These are phyloP conservation scores for Hormiphora californensis DNA, from an alignment of 37 sponge, comb jelly and placozoan genomes.

Conservation along the genomic window DNA sequence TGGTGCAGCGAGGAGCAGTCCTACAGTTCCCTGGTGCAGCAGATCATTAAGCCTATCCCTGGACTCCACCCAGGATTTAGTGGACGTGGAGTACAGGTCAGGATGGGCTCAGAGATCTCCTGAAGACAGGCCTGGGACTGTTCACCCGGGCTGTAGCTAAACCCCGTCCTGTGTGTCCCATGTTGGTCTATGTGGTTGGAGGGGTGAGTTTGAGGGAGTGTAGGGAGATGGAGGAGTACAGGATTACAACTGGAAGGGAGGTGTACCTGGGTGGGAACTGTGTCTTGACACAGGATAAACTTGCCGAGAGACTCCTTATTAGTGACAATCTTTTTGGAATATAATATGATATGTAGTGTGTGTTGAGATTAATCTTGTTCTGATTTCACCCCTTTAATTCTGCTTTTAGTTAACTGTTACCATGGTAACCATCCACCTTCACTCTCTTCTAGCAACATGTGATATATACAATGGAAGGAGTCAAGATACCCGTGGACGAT, in stretches of 20 bases:
- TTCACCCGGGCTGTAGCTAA: slow-evolving; percentile 24
- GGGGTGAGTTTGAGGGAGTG: slow-evolving; percentile 44
- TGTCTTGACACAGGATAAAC: neutral
- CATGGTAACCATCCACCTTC: no score
- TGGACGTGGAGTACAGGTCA: slow-evolving; percentile 28
- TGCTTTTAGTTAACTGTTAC: no score
- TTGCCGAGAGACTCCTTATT: neutral
- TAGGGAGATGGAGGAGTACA: slow-evolving; percentile 43
- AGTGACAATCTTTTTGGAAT: slow-evolving; percentile 36
- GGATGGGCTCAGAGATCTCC: slow-evolving; percentile 24
- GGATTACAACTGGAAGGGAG: slow-evolving; percentile 30
- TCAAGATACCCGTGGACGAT: no score
- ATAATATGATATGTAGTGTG: neutral
- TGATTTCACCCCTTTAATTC: no score
- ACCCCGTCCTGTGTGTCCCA: neutral
- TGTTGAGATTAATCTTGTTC: neutral
- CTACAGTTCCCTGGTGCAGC: neutral
- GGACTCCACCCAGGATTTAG: neutral
- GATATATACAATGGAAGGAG: no score
- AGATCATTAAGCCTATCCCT: slow-evolving; percentile 6
- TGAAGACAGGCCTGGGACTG: slow-evolving; percentile 48
- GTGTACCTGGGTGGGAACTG: slow-evolving; percentile 10
- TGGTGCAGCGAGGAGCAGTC: neutral
- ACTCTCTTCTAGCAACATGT: no score
- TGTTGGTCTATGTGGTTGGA: slow-evolving; percentile 49